Evolutionary conservation across 1,140 invertebrate genomes (phyloP).

Genomic region (Zeugodacus cucurbitae): DNA sequence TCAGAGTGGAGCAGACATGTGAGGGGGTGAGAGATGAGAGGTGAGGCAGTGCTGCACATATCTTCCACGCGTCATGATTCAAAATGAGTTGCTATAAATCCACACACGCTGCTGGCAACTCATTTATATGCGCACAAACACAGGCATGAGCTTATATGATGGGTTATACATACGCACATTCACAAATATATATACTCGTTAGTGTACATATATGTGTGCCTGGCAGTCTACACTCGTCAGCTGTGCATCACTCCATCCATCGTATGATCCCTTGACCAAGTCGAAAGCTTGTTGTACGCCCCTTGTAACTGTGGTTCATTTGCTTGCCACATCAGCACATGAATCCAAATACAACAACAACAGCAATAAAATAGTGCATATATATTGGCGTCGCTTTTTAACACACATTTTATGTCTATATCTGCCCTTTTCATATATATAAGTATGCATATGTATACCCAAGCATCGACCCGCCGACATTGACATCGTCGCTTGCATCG

Average conservation of each 20-base stretch:
- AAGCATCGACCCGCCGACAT: not conserved
- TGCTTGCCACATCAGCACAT: not conserved
- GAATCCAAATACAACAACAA: not conserved
- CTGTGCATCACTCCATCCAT: not conserved
- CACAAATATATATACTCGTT: not conserved
- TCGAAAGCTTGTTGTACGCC: not conserved
- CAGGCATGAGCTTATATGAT: not conserved
- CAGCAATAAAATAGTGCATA: not conserved
- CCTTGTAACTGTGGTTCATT: not conserved
- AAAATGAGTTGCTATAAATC: conserved; percentile 32
- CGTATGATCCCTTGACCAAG: not conserved
- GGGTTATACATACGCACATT: not conserved
- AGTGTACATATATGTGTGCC: not conserved
- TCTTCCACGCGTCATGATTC: not conserved
- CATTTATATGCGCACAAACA: not conserved
- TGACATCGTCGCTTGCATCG: not conserved
- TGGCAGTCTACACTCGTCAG: not conserved
- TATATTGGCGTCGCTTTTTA: not conserved
- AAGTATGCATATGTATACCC: not conserved
- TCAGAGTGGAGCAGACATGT: not conserved
- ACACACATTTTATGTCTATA: not conserved
- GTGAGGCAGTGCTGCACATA: not conserved
- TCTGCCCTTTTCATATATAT: not conserved
- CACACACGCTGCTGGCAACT: not conserved
- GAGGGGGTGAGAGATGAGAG: too few relatives aligned